Evolutionary conservation across 2,888 invertebrate species (phyloP).

Genomic region (Xestobium rufovillosum): DNA sequence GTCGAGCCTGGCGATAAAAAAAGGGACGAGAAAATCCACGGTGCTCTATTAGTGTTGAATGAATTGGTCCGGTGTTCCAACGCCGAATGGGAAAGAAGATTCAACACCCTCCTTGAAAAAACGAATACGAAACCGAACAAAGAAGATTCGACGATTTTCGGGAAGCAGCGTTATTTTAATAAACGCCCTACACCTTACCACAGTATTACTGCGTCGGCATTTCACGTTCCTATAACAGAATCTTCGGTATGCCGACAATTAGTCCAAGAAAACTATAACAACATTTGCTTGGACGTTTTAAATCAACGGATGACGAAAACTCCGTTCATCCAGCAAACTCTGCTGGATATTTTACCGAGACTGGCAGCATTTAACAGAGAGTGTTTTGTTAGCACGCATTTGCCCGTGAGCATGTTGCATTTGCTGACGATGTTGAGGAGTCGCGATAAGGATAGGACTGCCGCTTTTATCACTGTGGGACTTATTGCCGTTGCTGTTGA

Average conservation of each 20-base stretch:
- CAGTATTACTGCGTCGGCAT: conserved; percentile 46
- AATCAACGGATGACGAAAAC: conserved; percentile 68
- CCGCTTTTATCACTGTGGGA: conserved; percentile 86
- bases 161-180: conserved; percentile 41
- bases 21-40: conserved; percentile 87
- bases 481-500: conserved; percentile 85
- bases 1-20: conserved; percentile 65
- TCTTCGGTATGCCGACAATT: conserved; percentile 81
- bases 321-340: conserved; percentile 75
- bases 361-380: conserved; percentile 88
- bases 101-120: conserved; percentile 58
- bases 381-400: conserved; percentile 67
- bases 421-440: conserved; percentile 68
- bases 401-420: conserved; percentile 68
- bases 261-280: conserved; percentile 74
- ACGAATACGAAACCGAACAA: conserved; percentile 34
- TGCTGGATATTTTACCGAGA: conserved; percentile 82
- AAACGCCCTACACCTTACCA: conserved; percentile 34
- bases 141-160: conserved; percentile 34
- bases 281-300: conserved; percentile 71
- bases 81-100: conserved; percentile 76
- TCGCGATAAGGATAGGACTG: conserved; percentile 76
- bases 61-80: conserved; percentile 89
- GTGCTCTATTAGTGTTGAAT: conserved; percentile 85
- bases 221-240: conserved; percentile 62